Conservation (phyloP, 2,888 invertebrate genomes). For the Ornithoptera alexandrae region DNA sequence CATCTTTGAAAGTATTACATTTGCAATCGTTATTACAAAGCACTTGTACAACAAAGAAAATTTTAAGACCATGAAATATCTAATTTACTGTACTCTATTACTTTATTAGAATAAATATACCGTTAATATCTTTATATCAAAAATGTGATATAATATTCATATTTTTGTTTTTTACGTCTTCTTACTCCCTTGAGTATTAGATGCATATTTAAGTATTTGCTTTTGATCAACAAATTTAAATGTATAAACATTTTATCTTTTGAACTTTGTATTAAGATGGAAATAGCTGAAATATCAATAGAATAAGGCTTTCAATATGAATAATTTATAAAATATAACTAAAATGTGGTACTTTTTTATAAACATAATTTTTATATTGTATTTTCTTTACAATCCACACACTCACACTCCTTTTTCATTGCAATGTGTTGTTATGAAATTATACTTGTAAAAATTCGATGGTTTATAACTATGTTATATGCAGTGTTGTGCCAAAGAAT, state of each 20-base stretch:
- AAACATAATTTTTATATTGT: too few relatives aligned
- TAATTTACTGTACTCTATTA: too few relatives aligned
- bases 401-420: too few relatives aligned
- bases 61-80: too few relatives aligned
- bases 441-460: too few relatives aligned
- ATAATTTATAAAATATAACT: neutral
- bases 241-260: constrained; percentile 11
- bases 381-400: too few relatives aligned
- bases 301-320: neutral
- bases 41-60: neutral
- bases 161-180: constrained; percentile 1
- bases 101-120: too few relatives aligned
- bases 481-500: neutral
- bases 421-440: too few relatives aligned
- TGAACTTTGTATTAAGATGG: neutral
- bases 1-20: neutral
- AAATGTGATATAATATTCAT: constrained; percentile 11
- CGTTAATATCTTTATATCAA: neutral
- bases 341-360: neutral
- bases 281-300: neutral
- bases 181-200: constrained; percentile 6
- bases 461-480: neutral
- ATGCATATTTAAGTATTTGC: constrained; percentile 5
- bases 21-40: neutral
- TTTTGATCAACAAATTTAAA: constrained; percentile 7